A percentile compares a stretch with the other conserved stretches of the same genome.
Evolutionary conservation across 2,797 vertebrate genomes (phyloP).

Genomic region (Odontamblyopus lacepedii): DNA sequence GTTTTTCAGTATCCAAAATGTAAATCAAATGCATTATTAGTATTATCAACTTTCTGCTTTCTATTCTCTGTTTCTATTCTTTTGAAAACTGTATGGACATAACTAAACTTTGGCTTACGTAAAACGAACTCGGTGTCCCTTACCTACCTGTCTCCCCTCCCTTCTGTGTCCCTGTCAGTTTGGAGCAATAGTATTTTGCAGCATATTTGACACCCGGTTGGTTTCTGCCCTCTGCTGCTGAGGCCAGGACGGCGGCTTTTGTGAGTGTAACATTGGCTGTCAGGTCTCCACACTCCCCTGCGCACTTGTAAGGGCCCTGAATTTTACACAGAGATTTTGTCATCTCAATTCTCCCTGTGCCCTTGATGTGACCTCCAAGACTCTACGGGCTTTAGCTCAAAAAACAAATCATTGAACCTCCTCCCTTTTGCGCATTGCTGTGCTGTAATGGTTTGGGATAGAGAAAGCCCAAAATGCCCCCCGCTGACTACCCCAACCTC

Average conservation of each 20-base stretch:
- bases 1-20: too few species aligned
- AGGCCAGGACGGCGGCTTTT: conserved; percentile 35
- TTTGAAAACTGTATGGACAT: background rate
- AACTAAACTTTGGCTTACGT: too few species aligned
- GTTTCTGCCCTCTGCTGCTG: conserved; percentile 31
- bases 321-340: conserved; percentile 56
- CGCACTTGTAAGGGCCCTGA: conserved; percentile 49
- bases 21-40: too few species aligned
- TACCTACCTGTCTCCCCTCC: background rate
- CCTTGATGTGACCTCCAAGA: conserved; percentile 60
- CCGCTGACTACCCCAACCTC: conserved; percentile 42
- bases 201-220: conserved; percentile 24
- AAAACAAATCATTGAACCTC: conserved; percentile 19
- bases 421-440: conserved; percentile 10
- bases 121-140: background rate
- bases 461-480: conserved; percentile 4
- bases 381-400: conserved; percentile 18
- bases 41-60: background rate
- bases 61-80: background rate
- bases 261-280: conserved; percentile 47
- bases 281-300: conserved; percentile 51
- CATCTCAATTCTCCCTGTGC: conserved; percentile 48
- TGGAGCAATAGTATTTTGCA: background rate
- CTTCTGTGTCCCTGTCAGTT: background rate
- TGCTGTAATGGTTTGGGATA: conserved; percentile 31